Base-by-base conservation (phyloP, 2,888 invertebrate genomes). In the Oasisia sp. region DNA sequence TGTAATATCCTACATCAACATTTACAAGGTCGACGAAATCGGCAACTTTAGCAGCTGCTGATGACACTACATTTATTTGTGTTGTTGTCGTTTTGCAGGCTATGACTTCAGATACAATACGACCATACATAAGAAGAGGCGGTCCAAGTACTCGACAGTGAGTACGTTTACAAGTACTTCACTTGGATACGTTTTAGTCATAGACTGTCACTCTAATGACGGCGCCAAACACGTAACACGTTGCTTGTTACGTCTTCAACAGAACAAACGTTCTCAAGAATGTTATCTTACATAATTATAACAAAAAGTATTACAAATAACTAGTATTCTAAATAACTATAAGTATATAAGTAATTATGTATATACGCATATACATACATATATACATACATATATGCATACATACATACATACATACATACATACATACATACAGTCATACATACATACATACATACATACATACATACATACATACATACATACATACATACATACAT, bases 131-230 rank as follows among this genome's bases (percentile, higher is more conserved):
- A 91, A 90, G 32, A 44, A 91, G 50, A 92, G 50, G 89, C 92
- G 94, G 32, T 93, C 93, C 38, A 92, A 92, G 44, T 95, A 95
- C 92, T 95, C 95, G 1, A 94, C 95, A 32, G 95, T 95, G 94
- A 93, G 94, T 93, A 45, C 50, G 27, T 14, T 45, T 91, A 12
- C 14, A 38, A 89, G n/a, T 50, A 50, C 50, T 50, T 50, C 50
- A 50, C 50, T 50, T 5, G 50, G 1, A 14, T 50, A 50, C 50
- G 50, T 9, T 50, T 50, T 38, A 38, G 50, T 50, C 14, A 50
- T 5, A 50, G 5, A n/a, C n/a, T n/a, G n/a, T n/a, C n/a, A 12
- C 12, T 27, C 11, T 56, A 56, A 19, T 9, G 56, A 56, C 74
- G 27, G 19, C 74, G n/a, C 74, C 14, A 14, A 27, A 74, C 74